A percentile compares a stretch with the other conserved stretches of the same genome.
Evolutionary conservation across 2,797 vertebrate genomes (phyloP).

Genomic region (Melopsittacus undulatus): DNA sequence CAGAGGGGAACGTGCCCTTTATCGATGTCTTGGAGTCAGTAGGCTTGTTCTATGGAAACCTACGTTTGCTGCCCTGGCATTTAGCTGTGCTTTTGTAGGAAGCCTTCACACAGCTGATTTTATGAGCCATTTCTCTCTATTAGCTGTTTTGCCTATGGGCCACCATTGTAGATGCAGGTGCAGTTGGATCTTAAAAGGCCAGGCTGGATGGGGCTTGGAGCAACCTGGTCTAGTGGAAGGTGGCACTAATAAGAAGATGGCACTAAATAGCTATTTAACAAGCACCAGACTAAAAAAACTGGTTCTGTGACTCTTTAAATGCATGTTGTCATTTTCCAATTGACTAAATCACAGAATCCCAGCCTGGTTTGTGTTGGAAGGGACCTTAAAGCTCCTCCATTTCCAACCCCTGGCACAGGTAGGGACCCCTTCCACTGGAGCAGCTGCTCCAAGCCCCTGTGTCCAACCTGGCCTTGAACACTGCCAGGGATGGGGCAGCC

Average conservation of each 20-base stretch:
- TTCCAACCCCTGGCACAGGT: no score
- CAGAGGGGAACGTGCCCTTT: background rate
- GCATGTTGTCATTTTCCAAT: background rate
- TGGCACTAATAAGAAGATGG: background rate
- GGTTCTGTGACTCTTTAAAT: background rate
- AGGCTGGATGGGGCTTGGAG: background rate
- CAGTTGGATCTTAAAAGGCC: background rate
- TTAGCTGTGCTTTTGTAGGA: background rate
- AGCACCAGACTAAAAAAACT: background rate
- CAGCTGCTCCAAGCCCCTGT: no score
- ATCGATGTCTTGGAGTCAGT: background rate
- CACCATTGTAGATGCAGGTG: accelerated
- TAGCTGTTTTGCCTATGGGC: background rate
- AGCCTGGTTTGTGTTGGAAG: background rate
- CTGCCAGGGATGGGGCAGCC: no score
- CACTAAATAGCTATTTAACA: background rate
- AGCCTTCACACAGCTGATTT: background rate
- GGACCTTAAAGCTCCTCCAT: background rate
- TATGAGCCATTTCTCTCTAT: background rate
- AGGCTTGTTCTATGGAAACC: background rate
- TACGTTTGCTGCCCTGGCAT: background rate
- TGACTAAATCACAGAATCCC: background rate
- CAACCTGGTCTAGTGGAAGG: background rate
- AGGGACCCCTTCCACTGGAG: no score
- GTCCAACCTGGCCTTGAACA: no score